phyloP scores from a whole-genome alignment of 2,113 vertebrate genomes.

The Chaetodon auriga region DNA sequence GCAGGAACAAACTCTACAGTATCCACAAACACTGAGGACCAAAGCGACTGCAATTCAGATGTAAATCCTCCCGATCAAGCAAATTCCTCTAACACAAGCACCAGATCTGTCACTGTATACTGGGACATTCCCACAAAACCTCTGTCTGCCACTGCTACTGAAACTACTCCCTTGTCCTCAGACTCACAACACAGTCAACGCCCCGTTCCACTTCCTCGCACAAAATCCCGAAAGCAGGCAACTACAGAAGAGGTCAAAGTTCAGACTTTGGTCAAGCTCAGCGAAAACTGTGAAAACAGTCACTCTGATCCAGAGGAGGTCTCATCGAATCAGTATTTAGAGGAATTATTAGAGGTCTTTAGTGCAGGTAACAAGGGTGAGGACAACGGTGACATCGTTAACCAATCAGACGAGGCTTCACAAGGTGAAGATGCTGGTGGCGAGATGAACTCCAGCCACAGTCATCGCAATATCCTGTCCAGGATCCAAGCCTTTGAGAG shows the following conservation, averaged over 20 bases:
- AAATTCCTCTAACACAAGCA: slow-evolving; percentile 51
- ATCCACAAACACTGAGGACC: slow-evolving; percentile 10
- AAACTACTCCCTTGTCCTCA: slow-evolving; percentile 11
- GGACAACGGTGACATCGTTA: not conserved
- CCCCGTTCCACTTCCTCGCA: slow-evolving; percentile 92
- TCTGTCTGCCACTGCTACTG: slow-evolving; percentile 18
- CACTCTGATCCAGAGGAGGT: slow-evolving; percentile 13
- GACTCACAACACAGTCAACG: slow-evolving; percentile 45
- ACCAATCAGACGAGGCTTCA: slow-evolving; percentile 28
- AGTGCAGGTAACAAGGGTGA: slow-evolving; percentile 68
- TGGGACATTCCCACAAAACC: slow-evolving; percentile 43
- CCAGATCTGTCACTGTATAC: slow-evolving; percentile 66
- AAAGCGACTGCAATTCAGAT: slow-evolving; percentile 44
- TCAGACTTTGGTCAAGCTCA: slow-evolving; percentile 73
- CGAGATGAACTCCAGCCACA: slow-evolving; percentile 87
- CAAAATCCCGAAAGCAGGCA: slow-evolving; percentile 86
- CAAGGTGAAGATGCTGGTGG: slow-evolving; percentile 65
- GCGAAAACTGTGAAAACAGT: slow-evolving; percentile 65
- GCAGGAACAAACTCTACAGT: not conserved
- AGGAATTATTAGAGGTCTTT: slow-evolving; percentile 80
- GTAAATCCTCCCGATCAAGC: slow-evolving; percentile 75
- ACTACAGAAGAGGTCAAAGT: slow-evolving; percentile 78
- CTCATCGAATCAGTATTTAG: slow-evolving; percentile 72
- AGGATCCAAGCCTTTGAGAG: slow-evolving; percentile 93
- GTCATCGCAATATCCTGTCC: slow-evolving; percentile 88